Percentiles rank a stretch among this genome's conserved stretches.
phyloP scores from a whole-genome alignment of 2,113 vertebrate genomes.

The Triplophysa tibetana region DNA sequence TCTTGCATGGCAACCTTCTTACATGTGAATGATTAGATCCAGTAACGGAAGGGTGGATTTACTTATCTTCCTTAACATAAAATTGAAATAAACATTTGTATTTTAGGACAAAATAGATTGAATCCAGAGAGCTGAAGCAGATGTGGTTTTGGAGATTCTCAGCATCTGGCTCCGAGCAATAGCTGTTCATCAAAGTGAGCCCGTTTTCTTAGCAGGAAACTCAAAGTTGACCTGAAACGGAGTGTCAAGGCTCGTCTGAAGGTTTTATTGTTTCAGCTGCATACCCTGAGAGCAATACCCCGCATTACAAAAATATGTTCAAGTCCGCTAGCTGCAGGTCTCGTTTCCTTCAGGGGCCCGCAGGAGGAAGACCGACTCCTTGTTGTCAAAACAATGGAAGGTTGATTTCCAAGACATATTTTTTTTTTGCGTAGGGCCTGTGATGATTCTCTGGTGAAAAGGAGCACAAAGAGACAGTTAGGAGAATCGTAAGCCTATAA shows the following conservation, averaged over 20 bases:
- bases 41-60: too few species aligned
- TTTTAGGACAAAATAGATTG: conserved; percentile 38
- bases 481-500: conserved; percentile 10
- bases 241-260: conserved; percentile 63
- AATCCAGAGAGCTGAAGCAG: conserved; percentile 43
- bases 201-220: conserved; percentile 64
- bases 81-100: conserved; percentile 24
- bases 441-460: conserved; percentile 12
- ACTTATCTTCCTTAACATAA: too few species aligned
- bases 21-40: too few species aligned
- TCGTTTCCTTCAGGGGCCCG: conserved; percentile 48
- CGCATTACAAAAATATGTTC: conserved; percentile 60
- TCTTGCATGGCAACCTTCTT: too few species aligned
- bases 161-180: conserved; percentile 57
- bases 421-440: conserved; percentile 30
- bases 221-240: conserved; percentile 64
- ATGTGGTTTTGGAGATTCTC: conserved; percentile 37
- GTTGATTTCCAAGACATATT: conserved; percentile 27
- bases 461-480: neutral
- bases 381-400: conserved; percentile 35
- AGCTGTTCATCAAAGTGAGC: conserved; percentile 44
- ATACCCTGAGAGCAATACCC: conserved; percentile 46
- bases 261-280: conserved; percentile 75
- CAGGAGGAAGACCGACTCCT: conserved; percentile 49
- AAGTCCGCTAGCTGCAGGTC: conserved; percentile 54